phyloP scores from a whole-genome alignment of 2,113 vertebrate species.

The Laticauda colubrina region DNA sequence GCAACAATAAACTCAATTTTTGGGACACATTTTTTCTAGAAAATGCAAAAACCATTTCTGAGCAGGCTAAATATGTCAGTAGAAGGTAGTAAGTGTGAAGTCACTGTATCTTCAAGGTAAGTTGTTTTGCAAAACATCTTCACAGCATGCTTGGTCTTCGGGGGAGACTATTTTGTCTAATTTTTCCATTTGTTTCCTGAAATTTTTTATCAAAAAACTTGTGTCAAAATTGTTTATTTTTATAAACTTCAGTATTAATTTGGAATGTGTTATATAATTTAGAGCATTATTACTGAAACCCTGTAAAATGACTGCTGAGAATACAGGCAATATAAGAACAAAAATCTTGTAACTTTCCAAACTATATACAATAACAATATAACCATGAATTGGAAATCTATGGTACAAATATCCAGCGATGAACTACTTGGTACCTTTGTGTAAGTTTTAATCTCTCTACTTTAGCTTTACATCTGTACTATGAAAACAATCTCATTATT shows the following conservation, averaged over 20 bases:
- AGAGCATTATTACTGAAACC: not conserved
- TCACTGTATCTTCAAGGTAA: slow-evolving; percentile 33
- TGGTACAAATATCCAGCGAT: not conserved
- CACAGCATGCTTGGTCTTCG: slow-evolving; percentile 46
- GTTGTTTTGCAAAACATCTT: slow-evolving; percentile 37
- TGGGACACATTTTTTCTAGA: slow-evolving; percentile 94
- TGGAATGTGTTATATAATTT: not conserved
- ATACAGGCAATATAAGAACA: not conserved
- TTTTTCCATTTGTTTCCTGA: slow-evolving; percentile 53
- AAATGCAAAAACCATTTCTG: slow-evolving; percentile 84
- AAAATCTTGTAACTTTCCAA: not conserved
- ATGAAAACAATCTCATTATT: not conserved
- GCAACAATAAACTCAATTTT: slow-evolving; percentile 88
- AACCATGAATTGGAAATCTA: not conserved
- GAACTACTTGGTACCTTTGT: not conserved
- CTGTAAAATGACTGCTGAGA: not conserved
- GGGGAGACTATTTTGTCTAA: slow-evolving; percentile 42
- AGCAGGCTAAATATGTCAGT: slow-evolving; percentile 45
- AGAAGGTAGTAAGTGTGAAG: slow-evolving; percentile 35
- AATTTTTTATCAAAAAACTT: slow-evolving; percentile 42
- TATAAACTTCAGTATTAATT: not conserved
- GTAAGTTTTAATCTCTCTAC: not conserved
- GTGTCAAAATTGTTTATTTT: slow-evolving; percentile 32
- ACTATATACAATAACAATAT: not conserved
- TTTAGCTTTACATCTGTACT: not conserved